Evolutionary conservation across 2,888 invertebrate species (phyloP).

Genomic region (Sceliomorpha sp.): DNA sequence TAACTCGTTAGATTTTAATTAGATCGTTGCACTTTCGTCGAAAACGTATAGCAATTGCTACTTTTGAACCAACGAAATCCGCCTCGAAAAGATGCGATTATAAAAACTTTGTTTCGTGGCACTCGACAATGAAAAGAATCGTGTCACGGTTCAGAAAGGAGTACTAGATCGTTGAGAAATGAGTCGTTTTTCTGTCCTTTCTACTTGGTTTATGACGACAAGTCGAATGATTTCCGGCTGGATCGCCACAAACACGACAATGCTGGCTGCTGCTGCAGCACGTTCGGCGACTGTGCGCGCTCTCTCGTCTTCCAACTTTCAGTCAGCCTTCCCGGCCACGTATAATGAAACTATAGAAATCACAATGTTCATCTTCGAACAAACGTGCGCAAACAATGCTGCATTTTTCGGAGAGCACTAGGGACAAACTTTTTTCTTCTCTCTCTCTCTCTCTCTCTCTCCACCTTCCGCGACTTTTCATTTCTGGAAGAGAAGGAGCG

Average conservation of each 20-base stretch:
- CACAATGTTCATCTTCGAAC: conserved; percentile 35
- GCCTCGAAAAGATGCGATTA: conserved; percentile 31
- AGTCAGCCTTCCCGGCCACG: conserved; percentile 5
- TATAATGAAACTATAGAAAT: conserved; percentile 43
- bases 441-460: background rate
- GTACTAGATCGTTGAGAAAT: conserved; percentile 19
- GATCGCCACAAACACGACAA: conserved; percentile 34
- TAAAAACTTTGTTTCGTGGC: conserved; percentile 37
- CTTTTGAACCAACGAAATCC: too few species aligned
- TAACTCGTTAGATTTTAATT: too few species aligned
- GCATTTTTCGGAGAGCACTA: conserved; percentile 8
- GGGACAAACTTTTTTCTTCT: background rate
- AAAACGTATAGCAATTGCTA: too few species aligned
- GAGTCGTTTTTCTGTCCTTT: conserved; percentile 24
- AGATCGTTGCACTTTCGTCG: conserved; percentile 11
- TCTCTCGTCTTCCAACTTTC: conserved; percentile 20
- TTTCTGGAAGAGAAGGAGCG: conserved; percentile 6
- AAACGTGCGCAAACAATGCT: conserved; percentile 34
- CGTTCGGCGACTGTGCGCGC: conserved; percentile 17
- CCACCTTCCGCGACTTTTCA: conserved; percentile 11
- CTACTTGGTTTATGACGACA: conserved; percentile 42
- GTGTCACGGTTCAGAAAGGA: conserved; percentile 10
- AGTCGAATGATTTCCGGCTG: conserved; percentile 47
- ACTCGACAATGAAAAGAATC: conserved; percentile 32
- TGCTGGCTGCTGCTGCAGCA: too few species aligned